Percentiles rank a stretch among this genome's conserved stretches.
These are phyloP conservation scores for Cyanoliseus patagonus DNA, from an alignment of 2,113 vertebrate species.

Conservation along the genomic window DNA sequence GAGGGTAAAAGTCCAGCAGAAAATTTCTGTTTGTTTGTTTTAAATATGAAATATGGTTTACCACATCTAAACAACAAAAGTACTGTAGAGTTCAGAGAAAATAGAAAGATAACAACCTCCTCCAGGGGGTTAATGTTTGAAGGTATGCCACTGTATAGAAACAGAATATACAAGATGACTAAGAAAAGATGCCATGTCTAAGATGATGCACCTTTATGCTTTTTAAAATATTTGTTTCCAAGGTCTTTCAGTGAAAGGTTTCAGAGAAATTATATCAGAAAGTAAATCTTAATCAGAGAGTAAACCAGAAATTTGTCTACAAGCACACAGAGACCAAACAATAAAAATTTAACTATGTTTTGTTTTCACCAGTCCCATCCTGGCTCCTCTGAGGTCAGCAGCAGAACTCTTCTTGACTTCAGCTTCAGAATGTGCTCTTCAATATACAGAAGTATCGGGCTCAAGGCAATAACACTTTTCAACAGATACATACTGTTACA, in stretches of 20 bases:
- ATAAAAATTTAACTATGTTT: not conserved
- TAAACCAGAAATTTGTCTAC: not conserved
- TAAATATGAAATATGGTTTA: not conserved
- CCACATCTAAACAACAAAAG: not conserved
- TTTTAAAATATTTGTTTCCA: not conserved
- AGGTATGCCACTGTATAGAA: not conserved
- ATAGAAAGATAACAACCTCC: not conserved
- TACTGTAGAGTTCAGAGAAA: not conserved
- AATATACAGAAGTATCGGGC: not conserved
- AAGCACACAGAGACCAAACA: not conserved
- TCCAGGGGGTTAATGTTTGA: not conserved
- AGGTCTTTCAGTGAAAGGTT: conserved; percentile 26
- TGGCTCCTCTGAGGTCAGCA: not conserved
- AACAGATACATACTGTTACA: not conserved
- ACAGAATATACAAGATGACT: not conserved
- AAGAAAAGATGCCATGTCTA: not conserved
- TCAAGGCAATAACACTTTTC: not conserved
- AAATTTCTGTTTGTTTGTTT: not conserved
- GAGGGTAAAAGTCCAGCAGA: not conserved
- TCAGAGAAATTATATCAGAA: not conserved
- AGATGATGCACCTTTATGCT: not conserved
- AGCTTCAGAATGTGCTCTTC: not conserved
- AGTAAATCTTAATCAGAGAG: not conserved
- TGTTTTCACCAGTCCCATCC: conserved; percentile 2
- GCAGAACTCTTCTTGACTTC: not conserved